Evolutionary conservation across 2,113 vertebrate species (phyloP).

Genomic region (Cariama cristata): DNA sequence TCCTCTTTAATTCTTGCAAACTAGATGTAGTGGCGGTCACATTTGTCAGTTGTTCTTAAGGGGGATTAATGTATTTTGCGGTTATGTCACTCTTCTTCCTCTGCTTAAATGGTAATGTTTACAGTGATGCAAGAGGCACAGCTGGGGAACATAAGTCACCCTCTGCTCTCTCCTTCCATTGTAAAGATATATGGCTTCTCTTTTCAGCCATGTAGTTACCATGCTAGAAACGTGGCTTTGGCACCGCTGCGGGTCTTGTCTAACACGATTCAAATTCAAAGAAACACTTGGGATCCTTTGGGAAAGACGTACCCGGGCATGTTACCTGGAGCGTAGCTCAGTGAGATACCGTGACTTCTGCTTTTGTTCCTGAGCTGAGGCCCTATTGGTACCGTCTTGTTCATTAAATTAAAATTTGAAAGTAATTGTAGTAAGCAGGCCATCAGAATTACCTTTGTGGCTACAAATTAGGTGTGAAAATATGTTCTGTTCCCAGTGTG

Average conservation of each 20-base stretch:
- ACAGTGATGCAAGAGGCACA: not conserved
- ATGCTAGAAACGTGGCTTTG: not conserved
- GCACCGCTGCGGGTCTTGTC: not conserved
- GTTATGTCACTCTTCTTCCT: not conserved
- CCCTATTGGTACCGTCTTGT: not conserved
- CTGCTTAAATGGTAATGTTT: not conserved
- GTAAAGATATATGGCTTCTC: not conserved
- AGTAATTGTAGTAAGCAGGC: not conserved
- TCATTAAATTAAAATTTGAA: not conserved
- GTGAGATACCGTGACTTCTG: not conserved
- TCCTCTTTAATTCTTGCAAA: not conserved
- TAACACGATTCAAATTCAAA: not conserved
- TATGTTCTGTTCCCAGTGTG: not conserved
- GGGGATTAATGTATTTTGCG: not conserved
- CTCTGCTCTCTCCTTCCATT: not conserved
- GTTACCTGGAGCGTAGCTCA: accelerated
- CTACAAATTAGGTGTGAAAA: not conserved
- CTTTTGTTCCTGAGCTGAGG: not conserved
- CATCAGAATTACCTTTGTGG: not conserved
- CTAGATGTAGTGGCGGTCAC: accelerated
- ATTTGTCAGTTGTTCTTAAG: not conserved
- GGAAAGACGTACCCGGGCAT: accelerated
- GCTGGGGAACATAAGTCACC: not conserved
- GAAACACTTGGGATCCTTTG: not conserved
- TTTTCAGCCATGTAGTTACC: not conserved